A percentile compares a stretch with the other conserved stretches of the same genome.
phyloP scores from a whole-genome alignment of 2,888 invertebrate genomes.

The Brachyptera putata region DNA sequence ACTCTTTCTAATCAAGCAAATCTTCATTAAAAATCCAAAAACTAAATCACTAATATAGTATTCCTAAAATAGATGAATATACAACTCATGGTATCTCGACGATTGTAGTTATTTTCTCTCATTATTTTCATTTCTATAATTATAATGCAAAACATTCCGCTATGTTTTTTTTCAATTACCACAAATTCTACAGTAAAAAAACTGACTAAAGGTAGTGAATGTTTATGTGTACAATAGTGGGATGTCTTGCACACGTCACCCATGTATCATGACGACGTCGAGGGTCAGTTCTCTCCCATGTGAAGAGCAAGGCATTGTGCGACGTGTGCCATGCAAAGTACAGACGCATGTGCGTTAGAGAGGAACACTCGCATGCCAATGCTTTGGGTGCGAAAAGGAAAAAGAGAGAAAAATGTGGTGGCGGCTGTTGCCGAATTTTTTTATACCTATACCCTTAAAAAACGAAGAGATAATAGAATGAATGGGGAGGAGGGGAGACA shows the following conservation, averaged over 20 bases:
- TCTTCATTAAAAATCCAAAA: too few species aligned
- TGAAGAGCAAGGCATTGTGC: neutral
- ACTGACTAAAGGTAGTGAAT: conserved; percentile 2
- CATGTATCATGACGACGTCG: conserved; percentile 9
- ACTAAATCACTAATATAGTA: too few species aligned
- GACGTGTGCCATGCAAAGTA: conserved; percentile 1
- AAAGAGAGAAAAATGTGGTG: conserved; percentile 7
- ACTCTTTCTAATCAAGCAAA: too few species aligned
- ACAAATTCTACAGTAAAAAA: too few species aligned
- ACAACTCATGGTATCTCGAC: too few species aligned
- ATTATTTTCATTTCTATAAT: too few species aligned
- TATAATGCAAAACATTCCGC: too few species aligned
- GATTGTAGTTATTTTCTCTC: too few species aligned
- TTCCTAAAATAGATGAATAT: too few species aligned
- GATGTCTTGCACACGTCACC: conserved; percentile 13
- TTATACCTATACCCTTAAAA: neutral
- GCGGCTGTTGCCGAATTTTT: conserved; percentile 7
- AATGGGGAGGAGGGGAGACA: conserved; percentile 11
- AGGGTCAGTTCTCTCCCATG: conserved; percentile 14
- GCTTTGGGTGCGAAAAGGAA: neutral
- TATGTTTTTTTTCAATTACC: too few species aligned
- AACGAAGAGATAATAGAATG: conserved; percentile 5
- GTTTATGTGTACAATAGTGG: conserved; percentile 2
- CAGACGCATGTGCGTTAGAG: neutral
- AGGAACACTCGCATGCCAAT: neutral